Base-by-base conservation (phyloP, 2,888 invertebrate species). In the Falcaria lacertinaria region DNA sequence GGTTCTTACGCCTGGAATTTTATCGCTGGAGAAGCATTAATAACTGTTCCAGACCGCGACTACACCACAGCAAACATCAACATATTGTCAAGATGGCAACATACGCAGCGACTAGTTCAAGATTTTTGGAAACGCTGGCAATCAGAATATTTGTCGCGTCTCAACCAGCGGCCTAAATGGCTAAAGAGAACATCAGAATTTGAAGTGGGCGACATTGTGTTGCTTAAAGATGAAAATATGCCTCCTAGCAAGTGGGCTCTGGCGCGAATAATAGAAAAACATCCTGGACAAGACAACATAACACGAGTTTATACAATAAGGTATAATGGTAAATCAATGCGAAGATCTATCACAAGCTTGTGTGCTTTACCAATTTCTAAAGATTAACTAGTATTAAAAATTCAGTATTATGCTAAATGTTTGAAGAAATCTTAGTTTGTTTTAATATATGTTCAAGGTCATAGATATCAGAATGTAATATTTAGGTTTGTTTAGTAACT, bases 1-100 rank as follows among this genome's bases (percentile, higher is more conserved):
- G 3, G 42, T 42, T 6, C 44, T 53, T 6, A 55, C 52, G 4
- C 53, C 54, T n/a, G 59, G 52, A n/a, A n/a, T n/a, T n/a, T n/a
- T n/a, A n/a, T 41, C 5, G 25, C 35, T n/a, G 41, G 41, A 11
- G 42, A 36, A 41, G 37, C 37, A 3, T 15, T 37, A 4, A 11
- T 40, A 11, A 8, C 16, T 19, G 15, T 32, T 15, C 36, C 42
- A 1, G 33, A 36, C 4, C 4, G 2, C 1, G 14, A 33, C 13
- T 33, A n/a, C 4, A 14, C 11, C 2, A 13, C 11, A 1, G n/a
- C 13, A 1, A 33, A 33, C 5, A 14, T 33, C 5, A 4, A 4
- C 2, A 13, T 1, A 2, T 4, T 33, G 11, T 13, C 13, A 13
- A 11, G 33, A 2, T 39, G 39, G 39, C 33, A 39, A 40, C 16